Evolutionary conservation across 1,140 invertebrate genomes (phyloP), one percentile per base, ranked within the genome.

Genomic region (Drosophila pseudoobscura): DNA sequence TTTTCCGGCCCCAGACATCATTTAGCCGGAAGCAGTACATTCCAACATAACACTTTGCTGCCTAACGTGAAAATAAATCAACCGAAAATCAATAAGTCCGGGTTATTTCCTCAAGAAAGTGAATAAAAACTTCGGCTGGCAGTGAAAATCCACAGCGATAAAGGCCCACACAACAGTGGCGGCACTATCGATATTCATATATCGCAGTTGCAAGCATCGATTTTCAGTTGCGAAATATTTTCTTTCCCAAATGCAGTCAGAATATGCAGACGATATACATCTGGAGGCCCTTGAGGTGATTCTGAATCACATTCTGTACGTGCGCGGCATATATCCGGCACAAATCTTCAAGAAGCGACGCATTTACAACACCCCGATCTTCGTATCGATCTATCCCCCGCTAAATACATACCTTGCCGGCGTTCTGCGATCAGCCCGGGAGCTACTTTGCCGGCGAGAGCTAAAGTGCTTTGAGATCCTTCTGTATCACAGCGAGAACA

Each of bases 221-320:
- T 13, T 39, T 39, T 26, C 24, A 26, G 24, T 26, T 39, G 35
- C 35, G 35, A 39, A 39, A 39, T 39, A 39, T 51, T 50, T 50
- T 24, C 9, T n/a, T 65, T 31, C n/a, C 59, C 49, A 58, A 60
- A 85, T 87, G 82, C 60, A 80, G 3, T 6, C 43, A 0, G 80
- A 80, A 66, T 72, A 66, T 6, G 7, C 53, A 7, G 41, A 51
- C 2, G 75, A 79, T 46, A 82, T 91, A 6, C 35, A 89, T 13
- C 46, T 87, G 44, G 91, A 91, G 56, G 79, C 90, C 6, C 66
- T 91, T 6, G 91, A 91, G 53, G 78, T 91, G 0, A 61, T 90
- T 1, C 39, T 91, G 11, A 88, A 90, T 64, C 84, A 90, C 35
- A 75, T 91, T 15, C 52, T 91, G 2, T 91, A 91, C 46, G 13